A percentile compares a stretch with the other conserved stretches of the same genome.
These are phyloP conservation scores for Drosophila fungiperda DNA, from an alignment of 2,888 invertebrate species.

Conservation along the genomic window DNA sequence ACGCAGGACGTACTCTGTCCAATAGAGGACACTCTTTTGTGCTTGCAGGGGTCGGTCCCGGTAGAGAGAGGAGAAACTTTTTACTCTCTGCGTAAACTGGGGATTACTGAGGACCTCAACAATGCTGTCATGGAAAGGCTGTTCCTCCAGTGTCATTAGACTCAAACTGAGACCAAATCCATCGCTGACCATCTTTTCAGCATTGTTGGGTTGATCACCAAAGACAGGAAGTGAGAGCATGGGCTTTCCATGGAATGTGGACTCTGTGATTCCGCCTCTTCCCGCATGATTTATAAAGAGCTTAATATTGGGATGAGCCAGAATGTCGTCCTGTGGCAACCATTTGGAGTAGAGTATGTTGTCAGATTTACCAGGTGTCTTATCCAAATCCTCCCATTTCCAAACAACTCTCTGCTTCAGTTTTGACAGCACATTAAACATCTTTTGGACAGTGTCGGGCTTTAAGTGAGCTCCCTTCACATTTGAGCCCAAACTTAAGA, in stretches of 20 bases:
- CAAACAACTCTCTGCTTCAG: slow-evolving; percentile 88
- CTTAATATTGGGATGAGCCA: slow-evolving; percentile 87
- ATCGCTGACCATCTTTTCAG: slow-evolving; percentile 55
- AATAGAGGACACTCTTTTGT: slow-evolving; percentile 86
- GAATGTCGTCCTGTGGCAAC: slow-evolving; percentile 89
- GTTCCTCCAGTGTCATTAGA: slow-evolving; percentile 59
- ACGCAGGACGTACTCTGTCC: slow-evolving; percentile 87
- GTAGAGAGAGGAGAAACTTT: slow-evolving; percentile 85
- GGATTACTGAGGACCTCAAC: slow-evolving; percentile 72
- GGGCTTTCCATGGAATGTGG: slow-evolving; percentile 87
- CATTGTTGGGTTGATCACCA: slow-evolving; percentile 80
- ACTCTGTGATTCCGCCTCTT: slow-evolving; percentile 88
- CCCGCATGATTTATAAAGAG: slow-evolving; percentile 89
- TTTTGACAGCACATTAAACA: slow-evolving; percentile 87
- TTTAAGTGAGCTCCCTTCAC: slow-evolving; percentile 84
- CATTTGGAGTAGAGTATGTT: slow-evolving; percentile 87
- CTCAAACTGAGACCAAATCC: slow-evolving; percentile 74
- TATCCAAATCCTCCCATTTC: slow-evolving; percentile 88
- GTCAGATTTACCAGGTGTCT: slow-evolving; percentile 83
- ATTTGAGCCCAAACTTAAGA: slow-evolving; percentile 85
- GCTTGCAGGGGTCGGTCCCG: slow-evolving; percentile 86
- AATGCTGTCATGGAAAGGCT: slow-evolving; percentile 52
- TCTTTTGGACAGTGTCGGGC: slow-evolving; percentile 85
- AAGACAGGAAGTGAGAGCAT: slow-evolving; percentile 82
- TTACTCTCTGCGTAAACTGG: slow-evolving; percentile 75